Conservation (phyloP, 2,113 vertebrate genomes). For the Menura novaehollandiae region DNA sequence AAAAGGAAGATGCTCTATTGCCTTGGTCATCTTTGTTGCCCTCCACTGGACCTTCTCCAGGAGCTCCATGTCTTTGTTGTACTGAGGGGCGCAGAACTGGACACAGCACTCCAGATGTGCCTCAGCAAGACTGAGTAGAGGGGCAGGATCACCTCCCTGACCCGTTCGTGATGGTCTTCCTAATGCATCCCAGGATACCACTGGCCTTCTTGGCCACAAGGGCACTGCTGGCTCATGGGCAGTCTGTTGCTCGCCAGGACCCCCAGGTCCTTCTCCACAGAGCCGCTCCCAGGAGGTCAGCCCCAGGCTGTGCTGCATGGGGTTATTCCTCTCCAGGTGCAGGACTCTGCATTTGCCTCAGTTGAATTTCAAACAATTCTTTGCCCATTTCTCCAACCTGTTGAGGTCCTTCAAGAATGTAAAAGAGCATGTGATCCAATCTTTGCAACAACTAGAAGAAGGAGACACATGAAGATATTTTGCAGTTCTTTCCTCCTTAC, state of each 20-base stretch:
- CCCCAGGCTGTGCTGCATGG: background rate
- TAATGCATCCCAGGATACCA: background rate
- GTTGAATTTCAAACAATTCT: background rate
- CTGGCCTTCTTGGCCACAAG: background rate
- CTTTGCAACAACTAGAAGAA: background rate
- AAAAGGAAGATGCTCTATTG: background rate
- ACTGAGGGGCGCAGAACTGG: no score
- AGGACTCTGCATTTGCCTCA: no score
- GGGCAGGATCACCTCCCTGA: background rate
- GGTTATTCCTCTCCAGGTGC: background rate
- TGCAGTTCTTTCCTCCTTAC: background rate
- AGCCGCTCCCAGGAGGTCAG: background rate
- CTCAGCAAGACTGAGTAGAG: background rate
- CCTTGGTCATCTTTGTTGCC: no score
- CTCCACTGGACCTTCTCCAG: background rate
- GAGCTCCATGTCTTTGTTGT: background rate
- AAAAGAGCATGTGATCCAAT: background rate
- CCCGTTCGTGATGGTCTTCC: no score
- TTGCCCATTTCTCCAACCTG: background rate
- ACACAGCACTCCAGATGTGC: background rate
- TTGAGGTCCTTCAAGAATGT: background rate
- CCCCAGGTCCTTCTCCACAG: background rate
- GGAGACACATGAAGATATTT: background rate
- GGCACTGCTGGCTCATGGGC: background rate
- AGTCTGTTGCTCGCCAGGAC: background rate